Base-by-base conservation (phyloP, 2,113 vertebrate genomes). In the Fulica atra region DNA sequence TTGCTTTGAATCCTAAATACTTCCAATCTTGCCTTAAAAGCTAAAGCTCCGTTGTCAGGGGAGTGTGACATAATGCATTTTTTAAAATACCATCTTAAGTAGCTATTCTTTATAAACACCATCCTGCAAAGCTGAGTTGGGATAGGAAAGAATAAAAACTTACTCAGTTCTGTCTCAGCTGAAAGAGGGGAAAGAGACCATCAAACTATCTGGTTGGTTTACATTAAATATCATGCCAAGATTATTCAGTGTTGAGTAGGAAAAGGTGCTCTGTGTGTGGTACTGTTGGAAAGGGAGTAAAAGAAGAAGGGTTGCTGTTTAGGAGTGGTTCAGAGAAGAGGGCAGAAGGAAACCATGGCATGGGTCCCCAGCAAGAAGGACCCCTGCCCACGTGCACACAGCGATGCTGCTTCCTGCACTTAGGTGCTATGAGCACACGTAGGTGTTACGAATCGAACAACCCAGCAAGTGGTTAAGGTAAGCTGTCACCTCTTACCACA, bases 121-220 rank as follows among this genome's bases (percentile, higher is more conserved):
- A 16, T 68, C 24, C n/a, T 66, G 16, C 16, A 91, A 88, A 86
- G 61, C 82, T 85, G 79, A 94, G n/a, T 35, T 89, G 66, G 61
- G 72, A 38, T 16, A 93, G 69, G 73, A 91, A 20, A 73, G 31
- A 79, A 84, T 59, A 80, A 89, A 87, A 90, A 69, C 56, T 35
- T 28, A 53, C 46, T 63, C 28, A 64, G 44, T 53, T 87, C 23
- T 59, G 66, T 77, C 74, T 94, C 46, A 53, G 35, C 51, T 94
- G 6, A 54, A 95, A 92, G 59, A 72, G 36, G 7, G 71, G 70
- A 72, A 70, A 95, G 71, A 86, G 8, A 89, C 25, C 65, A 92
- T 83, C 83, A 95, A 83, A 83, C 44, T 76, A 95, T 96, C 69
- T 91, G 82, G 77, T 63, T 95, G 73, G 29, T 73, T 91, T 95